Evolutionary conservation across 2,797 vertebrate genomes (phyloP).

Genomic region (Philypnodon macrostomus): DNA sequence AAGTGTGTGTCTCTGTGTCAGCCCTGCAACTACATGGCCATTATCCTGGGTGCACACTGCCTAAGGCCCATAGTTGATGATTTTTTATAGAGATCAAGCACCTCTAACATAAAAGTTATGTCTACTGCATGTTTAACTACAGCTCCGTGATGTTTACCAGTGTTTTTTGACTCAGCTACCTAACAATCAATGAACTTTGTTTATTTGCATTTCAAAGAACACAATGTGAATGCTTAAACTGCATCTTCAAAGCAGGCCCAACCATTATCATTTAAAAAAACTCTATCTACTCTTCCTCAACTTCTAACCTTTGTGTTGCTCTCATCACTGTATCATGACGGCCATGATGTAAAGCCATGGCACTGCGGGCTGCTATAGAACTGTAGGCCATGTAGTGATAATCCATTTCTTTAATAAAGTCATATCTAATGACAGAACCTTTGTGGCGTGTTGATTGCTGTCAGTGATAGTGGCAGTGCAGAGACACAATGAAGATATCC

Average conservation of each 20-base stretch:
- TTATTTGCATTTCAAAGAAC: no score
- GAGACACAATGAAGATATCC: constrained; percentile 47
- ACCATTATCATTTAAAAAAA: constrained; percentile 6
- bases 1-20: no score
- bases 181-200: no score
- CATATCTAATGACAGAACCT: constrained; percentile 64
- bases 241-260: background rate
- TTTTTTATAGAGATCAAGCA: no score
- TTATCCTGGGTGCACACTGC: no score
- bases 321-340: constrained; percentile 26
- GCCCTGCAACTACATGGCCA: no score
- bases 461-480: constrained; percentile 56
- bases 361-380: constrained; percentile 24
- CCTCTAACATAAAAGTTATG: no score
- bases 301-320: constrained; percentile 7
- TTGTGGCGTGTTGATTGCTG: constrained; percentile 52
- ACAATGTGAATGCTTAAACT: no score
- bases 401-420: constrained; percentile 67
- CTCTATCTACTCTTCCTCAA: background rate
- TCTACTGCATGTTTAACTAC: no score
- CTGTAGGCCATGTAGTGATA: constrained; percentile 43
- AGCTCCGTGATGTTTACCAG: no score
- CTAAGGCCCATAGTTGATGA: no score
- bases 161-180: no score
- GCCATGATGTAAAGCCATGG: constrained; percentile 12